Evolutionary conservation across 2,113 vertebrate genomes (phyloP), one percentile per base, ranked within the genome.

Genomic region (Phyllopteryx taeniolatus): DNA sequence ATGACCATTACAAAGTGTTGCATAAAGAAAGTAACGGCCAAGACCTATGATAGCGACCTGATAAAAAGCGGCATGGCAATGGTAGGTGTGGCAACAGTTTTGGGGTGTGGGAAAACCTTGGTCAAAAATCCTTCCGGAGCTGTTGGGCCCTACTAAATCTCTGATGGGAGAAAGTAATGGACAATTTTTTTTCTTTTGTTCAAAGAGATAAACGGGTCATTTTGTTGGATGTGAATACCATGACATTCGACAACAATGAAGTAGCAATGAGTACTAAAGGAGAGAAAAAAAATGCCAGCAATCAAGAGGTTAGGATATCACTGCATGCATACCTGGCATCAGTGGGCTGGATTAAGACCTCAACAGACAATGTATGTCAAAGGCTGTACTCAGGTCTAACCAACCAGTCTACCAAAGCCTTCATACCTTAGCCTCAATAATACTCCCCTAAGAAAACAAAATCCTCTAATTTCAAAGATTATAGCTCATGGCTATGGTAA

Each of bases 51-150:
- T 20, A 92, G 91, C 85, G 92, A 94, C 92, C 93, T 79, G 85
- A 85, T 85, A 79, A 86, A 92, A 91, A 76, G 90, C 88, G 91
- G 84, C 88, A 86, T 89, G 92, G 90, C 80, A 83, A 93, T 93
- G 95, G 95, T 95, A 98, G 95, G 96, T 98, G 96, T 98, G 96
- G 98, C 96, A 98, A 93, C 91, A 95, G 96, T 95, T 96, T 96
- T 95, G 82, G 81, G 82, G 85, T 83, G 87, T 82, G 81, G 86
- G 90, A 95, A 94, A 95, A 96, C 95, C 96, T 96, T 99, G 96
- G 97, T 99, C 97, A 99, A 98, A 99, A 99, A 98, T 97, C 97
- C 96, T 99, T 99, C 96, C 96, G 87, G 94, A 95, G 93, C 94
- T 92, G 93, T 94, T 93, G 93, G 94, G 94, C 92, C 89, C 91